Evolutionary conservation across 1,140 invertebrate species (phyloP), one percentile per base, ranked within the genome.

Genomic region (Camponotus floridanus): DNA sequence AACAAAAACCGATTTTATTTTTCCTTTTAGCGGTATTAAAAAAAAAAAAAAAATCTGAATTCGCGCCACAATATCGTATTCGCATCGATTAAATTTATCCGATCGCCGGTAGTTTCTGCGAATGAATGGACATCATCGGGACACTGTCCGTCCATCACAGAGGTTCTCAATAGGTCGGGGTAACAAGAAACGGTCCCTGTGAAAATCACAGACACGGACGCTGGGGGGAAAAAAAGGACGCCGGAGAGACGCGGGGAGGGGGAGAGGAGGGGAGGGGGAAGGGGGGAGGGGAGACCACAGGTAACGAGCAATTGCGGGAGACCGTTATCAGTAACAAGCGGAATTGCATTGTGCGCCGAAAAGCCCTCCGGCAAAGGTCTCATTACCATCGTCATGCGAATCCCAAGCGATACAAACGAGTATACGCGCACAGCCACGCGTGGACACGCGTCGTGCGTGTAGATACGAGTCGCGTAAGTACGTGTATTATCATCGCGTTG

Each of bases 311-410:
- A 89, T 87, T 80, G 88, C 68, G 76, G 48, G 48, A 1, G 45
- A 21, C 79, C 68, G 79, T 86, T 89, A 90, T 90, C 88, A 26
- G 88, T 90, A 89, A 90, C 85, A 86, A 88, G 83, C 74, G 83
- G 88, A 90, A 88, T 91, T 90, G 86, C 87, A 91, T 91, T 88
- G 91, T 90, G 62, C 86, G 80, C 67, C 59, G 78, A 84, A 71
- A 83, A 85, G 68, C 76, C 89, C 81, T 80, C 48, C 21, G 76
- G 88, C 80, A 78, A 71, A 57, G 67, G 45, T 87, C 88, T 88
- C 89, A 85, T 90, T 86, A 90, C 76, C 65, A 88, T 83, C 86
- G 87, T 86, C 55, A 61, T 73, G 88, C 86, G 85, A 71, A 70
- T 89, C 87, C 87, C 85, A 73, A 61, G 68, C 85, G 78, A 86